Conservation (phyloP, 2,797 vertebrate genomes). For the Corythornis leucogaster region DNA sequence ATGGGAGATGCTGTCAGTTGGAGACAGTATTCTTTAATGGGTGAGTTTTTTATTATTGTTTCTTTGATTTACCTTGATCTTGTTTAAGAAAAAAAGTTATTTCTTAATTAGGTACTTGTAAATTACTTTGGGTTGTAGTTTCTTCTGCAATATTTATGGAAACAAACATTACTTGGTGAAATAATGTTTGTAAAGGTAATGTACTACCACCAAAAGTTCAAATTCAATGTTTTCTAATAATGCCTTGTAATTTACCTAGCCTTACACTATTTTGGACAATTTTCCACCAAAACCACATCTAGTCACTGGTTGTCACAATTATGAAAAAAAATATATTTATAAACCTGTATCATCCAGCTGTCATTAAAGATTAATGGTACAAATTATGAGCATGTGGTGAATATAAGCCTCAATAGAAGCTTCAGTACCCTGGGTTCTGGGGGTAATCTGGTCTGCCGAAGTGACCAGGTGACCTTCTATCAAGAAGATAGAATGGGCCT, state of each 20-base stretch:
- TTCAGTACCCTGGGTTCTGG: neutral
- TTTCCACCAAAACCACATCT: conserved; percentile 48
- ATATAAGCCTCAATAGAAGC: neutral
- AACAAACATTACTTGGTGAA: neutral
- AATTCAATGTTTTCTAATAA: conserved; percentile 50
- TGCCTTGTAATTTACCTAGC: conserved; percentile 71
- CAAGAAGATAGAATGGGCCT: neutral
- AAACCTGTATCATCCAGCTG: conserved; percentile 49
- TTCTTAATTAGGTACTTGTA: neutral
- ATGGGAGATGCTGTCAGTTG: neutral
- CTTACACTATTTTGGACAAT: conserved; percentile 55
- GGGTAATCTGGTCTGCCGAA: neutral
- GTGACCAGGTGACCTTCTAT: neutral
- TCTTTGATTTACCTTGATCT: conserved; percentile 15
- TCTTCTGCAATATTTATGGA: conserved; percentile 15
- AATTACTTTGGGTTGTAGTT: neutral
- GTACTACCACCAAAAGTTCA: conserved; percentile 13
- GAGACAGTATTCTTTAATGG: neutral
- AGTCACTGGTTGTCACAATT: conserved; percentile 51
- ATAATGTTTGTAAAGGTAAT: conserved; percentile 15
- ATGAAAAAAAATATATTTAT: conserved; percentile 47
- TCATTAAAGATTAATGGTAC: conserved; percentile 64
- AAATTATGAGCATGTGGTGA: neutral
- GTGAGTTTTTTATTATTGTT: neutral
- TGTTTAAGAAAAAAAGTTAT: neutral